phyloP scores from a whole-genome alignment of 2,888 invertebrate species.

The Lycaena phlaeas region DNA sequence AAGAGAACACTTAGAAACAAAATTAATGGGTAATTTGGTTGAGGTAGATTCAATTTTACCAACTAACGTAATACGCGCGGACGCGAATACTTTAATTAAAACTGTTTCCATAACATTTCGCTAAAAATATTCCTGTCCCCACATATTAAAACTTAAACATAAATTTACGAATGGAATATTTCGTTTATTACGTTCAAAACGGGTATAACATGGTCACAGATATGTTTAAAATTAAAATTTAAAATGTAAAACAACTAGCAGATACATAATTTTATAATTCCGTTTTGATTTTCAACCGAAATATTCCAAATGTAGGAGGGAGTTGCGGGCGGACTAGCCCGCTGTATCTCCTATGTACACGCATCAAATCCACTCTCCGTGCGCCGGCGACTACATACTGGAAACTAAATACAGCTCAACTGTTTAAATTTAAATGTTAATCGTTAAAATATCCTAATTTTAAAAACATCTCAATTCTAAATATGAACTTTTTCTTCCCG shows the following conservation, averaged over 20 bases:
- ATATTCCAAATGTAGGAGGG: constrained; percentile 21
- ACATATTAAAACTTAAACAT: constrained; percentile 34
- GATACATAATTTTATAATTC: too few species aligned
- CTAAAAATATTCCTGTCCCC: constrained; percentile 31
- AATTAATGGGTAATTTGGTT: constrained; percentile 69
- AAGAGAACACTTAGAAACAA: constrained; percentile 68
- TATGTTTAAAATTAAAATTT: too few species aligned
- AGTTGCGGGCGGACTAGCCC: background rate
- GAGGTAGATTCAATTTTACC: constrained; percentile 65
- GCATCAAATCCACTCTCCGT: background rate
- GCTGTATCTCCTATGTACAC: constrained; percentile 1
- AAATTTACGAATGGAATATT: constrained; percentile 33
- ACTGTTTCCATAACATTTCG: too few species aligned
- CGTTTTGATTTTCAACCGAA: too few species aligned
- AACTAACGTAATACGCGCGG: constrained; percentile 34
- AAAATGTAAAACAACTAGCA: too few species aligned
- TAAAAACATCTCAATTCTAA: background rate
- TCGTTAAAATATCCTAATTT: constrained; percentile 1
- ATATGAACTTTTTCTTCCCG: background rate
- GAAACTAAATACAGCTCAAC: background rate
- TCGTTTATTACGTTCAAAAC: constrained; percentile 19
- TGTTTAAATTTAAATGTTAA: background rate
- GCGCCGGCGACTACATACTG: background rate
- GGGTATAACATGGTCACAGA: too few species aligned
- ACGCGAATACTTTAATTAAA: constrained; percentile 19